Conservation (phyloP, 2,797 vertebrate genomes). For the Gorsachius magnificus region DNA sequence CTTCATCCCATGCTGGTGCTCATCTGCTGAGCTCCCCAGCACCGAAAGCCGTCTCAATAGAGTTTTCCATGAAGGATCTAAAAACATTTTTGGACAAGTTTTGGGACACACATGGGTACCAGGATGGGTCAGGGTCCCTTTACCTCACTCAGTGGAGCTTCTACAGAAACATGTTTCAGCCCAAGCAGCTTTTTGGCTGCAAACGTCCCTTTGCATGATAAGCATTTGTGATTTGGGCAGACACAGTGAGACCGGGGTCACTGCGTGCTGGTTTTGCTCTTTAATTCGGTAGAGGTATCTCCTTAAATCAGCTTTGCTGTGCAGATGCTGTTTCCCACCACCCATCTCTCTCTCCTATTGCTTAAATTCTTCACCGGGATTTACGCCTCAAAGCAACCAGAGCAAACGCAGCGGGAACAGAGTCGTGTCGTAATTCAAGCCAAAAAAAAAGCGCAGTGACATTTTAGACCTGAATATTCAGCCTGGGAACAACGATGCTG, state of each 20-base stretch:
- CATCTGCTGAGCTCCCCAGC: background rate
- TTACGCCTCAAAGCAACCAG: background rate
- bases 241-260: rapidly evolving
- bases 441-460: background rate
- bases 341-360: background rate
- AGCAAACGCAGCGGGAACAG: rapidly evolving
- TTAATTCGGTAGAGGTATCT: rapidly evolving
- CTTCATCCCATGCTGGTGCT: background rate
- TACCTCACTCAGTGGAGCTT: background rate
- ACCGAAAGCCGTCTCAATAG: background rate
- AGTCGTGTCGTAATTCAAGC: background rate
- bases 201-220: background rate
- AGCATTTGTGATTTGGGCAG: background rate
- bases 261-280: background rate
- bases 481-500: background rate
- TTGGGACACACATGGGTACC: background rate
- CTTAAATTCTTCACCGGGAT: background rate
- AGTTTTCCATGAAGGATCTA: background rate
- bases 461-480: background rate
- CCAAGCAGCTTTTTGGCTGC: background rate
- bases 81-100: background rate
- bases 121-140: background rate
- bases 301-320: background rate
- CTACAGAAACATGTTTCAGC: background rate
- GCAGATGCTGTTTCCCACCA: background rate